phyloP scores from a whole-genome alignment of 2,113 vertebrate genomes.

The Speoplatyrhinus poulsoni region DNA sequence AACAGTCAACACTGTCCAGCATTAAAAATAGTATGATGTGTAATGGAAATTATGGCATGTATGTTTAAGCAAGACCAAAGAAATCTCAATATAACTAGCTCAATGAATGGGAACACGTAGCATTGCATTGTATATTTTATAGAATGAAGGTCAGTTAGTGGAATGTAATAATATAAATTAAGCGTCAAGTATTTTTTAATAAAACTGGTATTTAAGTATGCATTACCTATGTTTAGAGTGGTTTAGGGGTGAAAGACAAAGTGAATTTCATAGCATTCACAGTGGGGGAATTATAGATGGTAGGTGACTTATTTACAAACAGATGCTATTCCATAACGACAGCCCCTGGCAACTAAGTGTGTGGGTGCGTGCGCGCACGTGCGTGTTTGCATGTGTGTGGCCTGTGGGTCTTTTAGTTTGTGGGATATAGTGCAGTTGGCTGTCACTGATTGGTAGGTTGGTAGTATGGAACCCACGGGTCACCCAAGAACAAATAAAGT shows the following conservation, averaged over 20 bases:
- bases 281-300: slow-evolving; percentile 35
- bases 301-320: slow-evolving; percentile 54
- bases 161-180: too few species aligned
- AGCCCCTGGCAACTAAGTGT: slow-evolving; percentile 25
- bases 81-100: too few species aligned
- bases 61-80: too few species aligned
- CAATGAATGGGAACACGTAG: too few species aligned
- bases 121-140: too few species aligned
- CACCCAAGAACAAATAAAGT: slow-evolving; percentile 36
- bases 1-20: too few species aligned
- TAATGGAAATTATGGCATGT: too few species aligned
- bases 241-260: neutral
- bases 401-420: slow-evolving; percentile 20
- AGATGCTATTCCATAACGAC: slow-evolving; percentile 57
- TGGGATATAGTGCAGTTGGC: slow-evolving; percentile 9
- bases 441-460: slow-evolving; percentile 35
- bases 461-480: slow-evolving; percentile 19
- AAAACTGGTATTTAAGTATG: too few species aligned
- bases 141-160: too few species aligned
- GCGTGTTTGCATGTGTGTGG: slow-evolving; percentile 1
- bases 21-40: too few species aligned
- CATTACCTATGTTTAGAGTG: too few species aligned
- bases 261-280: slow-evolving; percentile 10
- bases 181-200: too few species aligned
- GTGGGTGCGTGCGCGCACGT: slow-evolving; percentile 1